Conservation (phyloP, 2,113 vertebrate species). For the Pandion haliaetus region DNA sequence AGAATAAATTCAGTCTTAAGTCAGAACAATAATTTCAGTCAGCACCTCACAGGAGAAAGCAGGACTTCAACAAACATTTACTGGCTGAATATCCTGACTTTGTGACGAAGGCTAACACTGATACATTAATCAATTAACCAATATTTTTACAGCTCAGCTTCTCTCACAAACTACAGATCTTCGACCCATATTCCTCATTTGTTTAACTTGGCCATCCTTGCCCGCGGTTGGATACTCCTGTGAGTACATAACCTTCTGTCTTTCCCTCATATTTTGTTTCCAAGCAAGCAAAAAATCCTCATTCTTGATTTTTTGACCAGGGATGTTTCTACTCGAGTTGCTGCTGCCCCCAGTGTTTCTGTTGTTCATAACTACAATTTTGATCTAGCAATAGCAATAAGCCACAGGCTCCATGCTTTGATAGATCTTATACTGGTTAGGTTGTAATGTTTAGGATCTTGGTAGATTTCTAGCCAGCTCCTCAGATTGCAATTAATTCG, state of each 20-base stretch:
- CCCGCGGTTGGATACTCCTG: background rate
- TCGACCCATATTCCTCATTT: background rate
- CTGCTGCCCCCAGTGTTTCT: background rate
- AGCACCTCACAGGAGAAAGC: background rate
- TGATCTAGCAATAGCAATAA: background rate
- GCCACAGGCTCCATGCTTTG: background rate
- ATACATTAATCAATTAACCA: background rate
- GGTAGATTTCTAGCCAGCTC: background rate
- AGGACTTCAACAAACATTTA: background rate
- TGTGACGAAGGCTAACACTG: background rate
- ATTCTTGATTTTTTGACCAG: background rate
- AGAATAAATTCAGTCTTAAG: background rate
- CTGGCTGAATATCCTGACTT: background rate
- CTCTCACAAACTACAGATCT: background rate
- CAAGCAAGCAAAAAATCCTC: background rate
- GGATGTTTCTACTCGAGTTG: background rate
- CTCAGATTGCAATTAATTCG: background rate
- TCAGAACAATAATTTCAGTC: background rate
- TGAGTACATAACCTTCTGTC: background rate
- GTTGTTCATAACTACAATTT: background rate
- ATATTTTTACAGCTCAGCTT: background rate
- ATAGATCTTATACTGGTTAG: background rate
- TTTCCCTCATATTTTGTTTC: background rate
- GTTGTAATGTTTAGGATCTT: background rate
- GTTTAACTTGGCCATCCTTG: background rate